Evolutionary conservation across 1,140 invertebrate genomes (phyloP).

Genomic region (Carcinoscorpius rotundicauda): DNA sequence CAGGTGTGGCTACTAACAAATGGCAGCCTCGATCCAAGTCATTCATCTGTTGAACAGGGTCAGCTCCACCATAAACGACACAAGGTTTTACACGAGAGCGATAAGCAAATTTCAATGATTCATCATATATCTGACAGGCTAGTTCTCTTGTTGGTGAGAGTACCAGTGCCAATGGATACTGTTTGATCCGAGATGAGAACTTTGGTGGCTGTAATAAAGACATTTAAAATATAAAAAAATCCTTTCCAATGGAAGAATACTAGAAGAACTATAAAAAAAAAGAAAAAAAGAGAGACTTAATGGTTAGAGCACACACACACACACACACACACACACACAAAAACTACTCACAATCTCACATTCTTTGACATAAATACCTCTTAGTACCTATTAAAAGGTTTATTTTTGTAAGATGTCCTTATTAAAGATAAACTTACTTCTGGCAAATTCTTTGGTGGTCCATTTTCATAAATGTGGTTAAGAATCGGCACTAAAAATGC

Average conservation of each 20-base stretch:
- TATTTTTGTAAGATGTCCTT: not conserved
- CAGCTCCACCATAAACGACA: conserved; percentile 80
- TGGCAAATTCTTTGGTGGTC: conserved; percentile 32
- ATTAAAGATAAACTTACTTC: conserved; percentile 9
- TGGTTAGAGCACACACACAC: too few relatives aligned
- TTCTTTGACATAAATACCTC: too few relatives aligned
- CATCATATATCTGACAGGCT: conserved; percentile 91
- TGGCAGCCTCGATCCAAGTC: conserved; percentile 67
- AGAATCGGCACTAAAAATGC: conserved; percentile 72
- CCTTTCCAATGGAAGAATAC: too few relatives aligned
- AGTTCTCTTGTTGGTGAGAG: conserved; percentile 85
- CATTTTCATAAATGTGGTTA: conserved; percentile 82
- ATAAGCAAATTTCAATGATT: conserved; percentile 92
- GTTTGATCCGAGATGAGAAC: conserved; percentile 48
- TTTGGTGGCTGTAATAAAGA: conserved; percentile 11
- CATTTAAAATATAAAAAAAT: conserved; percentile 11
- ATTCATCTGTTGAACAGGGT: conserved; percentile 71
- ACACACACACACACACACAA: too few relatives aligned
- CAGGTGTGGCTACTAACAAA: conserved; percentile 87
- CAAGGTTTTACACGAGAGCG: conserved; percentile 78
- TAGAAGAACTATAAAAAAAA: too few relatives aligned
- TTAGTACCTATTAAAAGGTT: too few relatives aligned
- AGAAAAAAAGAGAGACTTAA: too few relatives aligned
- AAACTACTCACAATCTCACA: too few relatives aligned
- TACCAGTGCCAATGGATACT: conserved; percentile 79